phyloP scores from a whole-genome alignment of 2,797 vertebrate species.

The Agapornis canus region DNA sequence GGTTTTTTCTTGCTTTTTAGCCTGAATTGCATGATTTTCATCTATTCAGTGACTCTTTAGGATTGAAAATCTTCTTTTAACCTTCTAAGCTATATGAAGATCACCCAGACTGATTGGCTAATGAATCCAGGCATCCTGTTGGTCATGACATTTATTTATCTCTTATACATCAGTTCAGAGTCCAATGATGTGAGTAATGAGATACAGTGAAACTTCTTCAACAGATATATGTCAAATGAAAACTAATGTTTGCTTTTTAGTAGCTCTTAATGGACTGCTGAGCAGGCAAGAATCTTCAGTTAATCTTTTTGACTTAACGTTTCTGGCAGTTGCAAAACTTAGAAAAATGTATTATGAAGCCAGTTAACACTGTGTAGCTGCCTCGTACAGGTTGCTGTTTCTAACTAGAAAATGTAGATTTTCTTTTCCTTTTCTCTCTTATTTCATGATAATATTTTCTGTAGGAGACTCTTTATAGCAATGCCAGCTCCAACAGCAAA shows the following conservation, averaged over 20 bases:
- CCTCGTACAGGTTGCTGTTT: background rate
- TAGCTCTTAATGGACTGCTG: background rate
- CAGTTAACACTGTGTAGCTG: background rate
- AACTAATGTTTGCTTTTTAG: background rate
- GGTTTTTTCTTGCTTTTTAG: background rate
- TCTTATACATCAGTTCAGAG: background rate
- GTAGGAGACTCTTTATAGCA: background rate
- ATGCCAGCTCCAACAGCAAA: background rate
- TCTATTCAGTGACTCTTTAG: background rate
- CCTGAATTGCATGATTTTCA: background rate
- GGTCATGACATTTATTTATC: background rate
- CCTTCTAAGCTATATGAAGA: background rate
- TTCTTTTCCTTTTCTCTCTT: background rate
- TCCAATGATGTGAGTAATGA: background rate
- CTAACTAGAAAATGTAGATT: background rate
- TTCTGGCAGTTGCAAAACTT: background rate
- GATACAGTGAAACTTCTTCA: background rate
- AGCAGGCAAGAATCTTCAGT: background rate
- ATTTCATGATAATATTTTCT: background rate
- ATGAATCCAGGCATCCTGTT: background rate
- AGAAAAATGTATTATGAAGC: background rate
- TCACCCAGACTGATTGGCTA: background rate
- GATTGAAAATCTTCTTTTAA: background rate
- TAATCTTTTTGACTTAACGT: background rate
- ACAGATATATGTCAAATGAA: background rate